Base-by-base conservation (phyloP, 2,888 invertebrate species). In the Zele albiditarsus region DNA sequence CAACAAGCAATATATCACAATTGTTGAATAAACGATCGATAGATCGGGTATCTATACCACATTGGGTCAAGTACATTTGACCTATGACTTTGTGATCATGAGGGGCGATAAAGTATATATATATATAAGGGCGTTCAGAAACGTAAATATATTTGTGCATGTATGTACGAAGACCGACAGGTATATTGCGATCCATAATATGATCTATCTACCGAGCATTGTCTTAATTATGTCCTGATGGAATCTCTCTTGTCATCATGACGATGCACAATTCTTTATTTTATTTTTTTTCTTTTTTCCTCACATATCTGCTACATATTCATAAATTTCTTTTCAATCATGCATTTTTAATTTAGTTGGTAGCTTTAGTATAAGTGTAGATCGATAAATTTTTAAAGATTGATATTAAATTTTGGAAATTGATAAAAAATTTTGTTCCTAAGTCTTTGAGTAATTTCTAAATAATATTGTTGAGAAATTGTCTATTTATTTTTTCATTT, bases 181-280 rank as follows among this genome's bases (percentile, higher is more conserved):
- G 69, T 74, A 74, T 66, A 62, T 28, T 53, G 65, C 63, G 69
- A 79, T 77, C 74, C 60, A 60, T 60, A 46, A 72, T 62, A 25
- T 46, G 33, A 42, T 49, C n/a, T 53, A 68, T n/a, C 14, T 53
- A 49, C 27, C 16, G 20, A 16, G 10, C 71, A 79, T 79, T 79
- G 78, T 79, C 74, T 78, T 79, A 77, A 78, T 79, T 78, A 77
- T 77, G 75, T 79, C 71, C 71, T 67, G 66, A 77, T 75, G 57
- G 67, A 75, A 71, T 63, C 62, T 62, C 31, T 6, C 20, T 33
- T 63, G 31, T n/a, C 1, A 12, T 66, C 23, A 38, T 14, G n/a
- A 33, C 16, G 3, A 31, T 20, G 12, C 8, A 16, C 14, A 63
- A 31, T 33, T 62, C 3, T 16, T 62, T 20, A 62, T 46, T 42